Percentiles rank a stretch among this genome's conserved stretches.
Conservation (phyloP, 2,113 vertebrate species). For the Eira barbara region DNA sequence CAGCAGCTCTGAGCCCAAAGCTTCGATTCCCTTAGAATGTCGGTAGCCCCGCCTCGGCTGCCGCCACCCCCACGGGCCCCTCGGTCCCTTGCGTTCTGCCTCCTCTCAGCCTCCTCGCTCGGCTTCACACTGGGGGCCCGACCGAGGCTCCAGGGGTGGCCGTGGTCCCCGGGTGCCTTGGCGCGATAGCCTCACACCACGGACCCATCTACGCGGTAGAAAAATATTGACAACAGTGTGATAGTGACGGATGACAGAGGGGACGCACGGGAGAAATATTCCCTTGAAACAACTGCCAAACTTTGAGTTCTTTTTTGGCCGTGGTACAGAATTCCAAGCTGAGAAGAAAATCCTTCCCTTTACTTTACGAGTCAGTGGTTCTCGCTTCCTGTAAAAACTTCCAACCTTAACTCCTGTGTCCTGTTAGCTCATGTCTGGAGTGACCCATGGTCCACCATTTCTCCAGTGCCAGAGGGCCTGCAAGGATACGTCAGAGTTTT, state of each 20-base stretch:
- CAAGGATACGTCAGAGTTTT: slow-evolving; percentile 71
- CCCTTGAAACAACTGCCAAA: neutral
- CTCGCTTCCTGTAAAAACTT: neutral
- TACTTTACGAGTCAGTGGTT: neutral
- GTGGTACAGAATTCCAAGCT: neutral
- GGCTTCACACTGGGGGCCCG: rapidly evolving
- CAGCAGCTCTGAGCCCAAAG: neutral
- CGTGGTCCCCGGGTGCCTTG: neutral
- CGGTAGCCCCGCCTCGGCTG: neutral
- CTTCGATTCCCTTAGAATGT: too few relatives aligned
- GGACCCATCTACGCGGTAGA: neutral
- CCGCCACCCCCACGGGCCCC: rapidly evolving
- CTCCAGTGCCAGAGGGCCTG: slow-evolving; percentile 28
- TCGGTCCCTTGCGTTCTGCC: rapidly evolving
- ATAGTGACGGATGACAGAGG: neutral
- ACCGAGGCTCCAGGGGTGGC: neutral
- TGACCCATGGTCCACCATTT: rapidly evolving
- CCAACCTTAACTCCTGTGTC: neutral
- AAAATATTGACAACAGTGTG: rapidly evolving
- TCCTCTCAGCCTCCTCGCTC: neutral
- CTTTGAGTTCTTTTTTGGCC: neutral
- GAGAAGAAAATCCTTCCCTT: neutral
- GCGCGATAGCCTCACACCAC: neutral
- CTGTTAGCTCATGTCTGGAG: rapidly evolving
- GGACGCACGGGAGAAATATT: neutral